Evolutionary conservation across 2,113 vertebrate genomes (phyloP).

Genomic region (Microtus richardsoni): DNA sequence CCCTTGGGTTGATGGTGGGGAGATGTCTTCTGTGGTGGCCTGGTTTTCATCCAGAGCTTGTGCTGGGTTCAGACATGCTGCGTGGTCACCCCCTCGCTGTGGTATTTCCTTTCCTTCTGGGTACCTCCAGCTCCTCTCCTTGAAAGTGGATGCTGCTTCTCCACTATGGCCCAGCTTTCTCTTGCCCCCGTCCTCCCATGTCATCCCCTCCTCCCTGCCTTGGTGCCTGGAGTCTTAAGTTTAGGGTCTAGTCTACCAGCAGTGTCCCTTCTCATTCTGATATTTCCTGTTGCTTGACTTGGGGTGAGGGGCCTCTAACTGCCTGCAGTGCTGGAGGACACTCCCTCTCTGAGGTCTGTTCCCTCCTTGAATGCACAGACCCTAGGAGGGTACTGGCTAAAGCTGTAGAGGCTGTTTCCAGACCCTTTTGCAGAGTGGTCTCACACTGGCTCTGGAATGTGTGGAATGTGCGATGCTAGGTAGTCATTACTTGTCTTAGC

Average conservation of each 20-base stretch:
- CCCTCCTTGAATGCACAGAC: not conserved
- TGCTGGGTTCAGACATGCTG: not conserved
- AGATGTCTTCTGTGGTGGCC: not conserved
- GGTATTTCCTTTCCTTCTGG: not conserved
- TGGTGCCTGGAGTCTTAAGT: not conserved
- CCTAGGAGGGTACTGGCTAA: not conserved
- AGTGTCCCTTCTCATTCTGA: not conserved
- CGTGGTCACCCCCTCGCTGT: not conserved
- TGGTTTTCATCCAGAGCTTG: not conserved
- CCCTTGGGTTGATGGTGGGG: not conserved
- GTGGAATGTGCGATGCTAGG: no score
- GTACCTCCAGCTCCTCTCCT: not conserved
- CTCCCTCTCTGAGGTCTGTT: not conserved
- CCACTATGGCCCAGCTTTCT: not conserved
- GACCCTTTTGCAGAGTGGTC: not conserved
- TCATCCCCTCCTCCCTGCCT: not conserved
- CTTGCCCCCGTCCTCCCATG: accelerated
- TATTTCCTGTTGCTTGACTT: not conserved
- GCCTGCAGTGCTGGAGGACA: not conserved
- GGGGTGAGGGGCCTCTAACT: not conserved
- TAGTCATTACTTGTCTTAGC: not conserved
- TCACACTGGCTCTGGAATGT: not conserved
- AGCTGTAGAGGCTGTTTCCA: not conserved
- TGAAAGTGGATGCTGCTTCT: not conserved
- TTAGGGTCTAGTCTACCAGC: not conserved